phyloP scores from a whole-genome alignment of 1,140 invertebrate species.

The Elysia chlorotica region DNA sequence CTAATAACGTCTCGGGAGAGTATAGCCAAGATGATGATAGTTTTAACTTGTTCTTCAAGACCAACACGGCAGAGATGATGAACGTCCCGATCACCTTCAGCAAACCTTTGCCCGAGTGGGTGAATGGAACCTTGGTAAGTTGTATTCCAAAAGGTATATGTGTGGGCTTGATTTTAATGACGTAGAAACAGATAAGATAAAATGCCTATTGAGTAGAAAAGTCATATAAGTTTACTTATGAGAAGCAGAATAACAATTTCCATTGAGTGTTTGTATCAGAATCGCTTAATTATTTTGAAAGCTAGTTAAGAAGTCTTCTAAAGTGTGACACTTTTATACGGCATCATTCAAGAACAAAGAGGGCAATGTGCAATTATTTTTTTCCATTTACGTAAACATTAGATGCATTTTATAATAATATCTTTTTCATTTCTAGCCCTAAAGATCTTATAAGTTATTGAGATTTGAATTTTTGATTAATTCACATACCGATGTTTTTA shows the following conservation, averaged over 20 bases:
- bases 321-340: too few species aligned
- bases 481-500: too few species aligned
- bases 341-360: too few species aligned
- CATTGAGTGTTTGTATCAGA: background rate
- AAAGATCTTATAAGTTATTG: too few species aligned
- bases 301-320: background rate
- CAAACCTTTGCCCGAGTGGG: background rate
- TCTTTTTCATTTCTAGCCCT: too few species aligned
- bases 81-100: slow-evolving; percentile 1
- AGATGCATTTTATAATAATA: too few species aligned
- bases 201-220: background rate
- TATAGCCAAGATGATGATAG: too few species aligned
- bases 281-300: background rate
- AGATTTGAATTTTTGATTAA: too few species aligned
- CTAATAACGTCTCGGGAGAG: too few species aligned
- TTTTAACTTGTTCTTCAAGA: slow-evolving; percentile 13
- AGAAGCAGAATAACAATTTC: background rate
- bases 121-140: slow-evolving; percentile 18
- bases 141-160: background rate
- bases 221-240: background rate
- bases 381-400: too few species aligned
- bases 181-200: background rate
- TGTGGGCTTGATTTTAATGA: background rate
- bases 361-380: too few species aligned
- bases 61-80: background rate